Base-by-base conservation (phyloP, 2,888 invertebrate genomes). In the Abrostola tripartita region DNA sequence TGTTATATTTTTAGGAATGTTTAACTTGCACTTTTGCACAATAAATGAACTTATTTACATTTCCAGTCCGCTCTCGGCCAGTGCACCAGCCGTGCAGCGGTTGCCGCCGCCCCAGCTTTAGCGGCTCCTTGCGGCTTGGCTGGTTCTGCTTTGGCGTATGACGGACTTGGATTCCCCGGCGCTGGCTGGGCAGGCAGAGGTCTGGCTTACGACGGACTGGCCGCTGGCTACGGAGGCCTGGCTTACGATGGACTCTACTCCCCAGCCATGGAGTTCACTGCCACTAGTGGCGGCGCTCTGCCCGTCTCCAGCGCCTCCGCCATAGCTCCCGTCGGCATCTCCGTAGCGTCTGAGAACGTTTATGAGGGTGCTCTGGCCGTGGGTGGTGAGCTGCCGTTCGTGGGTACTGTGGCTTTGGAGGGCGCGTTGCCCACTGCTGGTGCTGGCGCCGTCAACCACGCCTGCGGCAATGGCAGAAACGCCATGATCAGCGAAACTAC, bases 361-460 rank as follows among this genome's bases (percentile, higher is more conserved):
- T 83, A 84, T 56, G 87, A 87, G 71, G 90, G 90, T 35, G 57
- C 78, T 37, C 63, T 90, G 5, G 66, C 74, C 4, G 84, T 86
- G 4, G 75, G 75, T 11, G 90, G 90, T 49, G 81, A 88, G 59
- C 63, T 90, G 38, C 90, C 87, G 1, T 88, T 90, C 76, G 57
- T 87, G 7, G 85, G 87, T 10, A 79, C 89, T 14, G 89, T 87
- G 0, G 85, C 69, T 11, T 62, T 90, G 38, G 84, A 86, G 41
- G 88, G 87, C 0, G 73, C 68, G 12, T 59, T 90, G 12, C 88
- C 87, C 1, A 85, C 85, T 40, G 79, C 68, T 37, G 90, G 90
- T 8, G 65, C 79, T 52, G 87, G 87, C 6, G 70, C 73, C 0
- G 80, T 90, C 41, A 41, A 41, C 41, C 41, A 41, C 41, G 41